Percentiles rank a stretch among this genome's conserved stretches.
Evolutionary conservation across 2,888 invertebrate genomes (phyloP).

Genomic region (Lepidochitona cinerea): DNA sequence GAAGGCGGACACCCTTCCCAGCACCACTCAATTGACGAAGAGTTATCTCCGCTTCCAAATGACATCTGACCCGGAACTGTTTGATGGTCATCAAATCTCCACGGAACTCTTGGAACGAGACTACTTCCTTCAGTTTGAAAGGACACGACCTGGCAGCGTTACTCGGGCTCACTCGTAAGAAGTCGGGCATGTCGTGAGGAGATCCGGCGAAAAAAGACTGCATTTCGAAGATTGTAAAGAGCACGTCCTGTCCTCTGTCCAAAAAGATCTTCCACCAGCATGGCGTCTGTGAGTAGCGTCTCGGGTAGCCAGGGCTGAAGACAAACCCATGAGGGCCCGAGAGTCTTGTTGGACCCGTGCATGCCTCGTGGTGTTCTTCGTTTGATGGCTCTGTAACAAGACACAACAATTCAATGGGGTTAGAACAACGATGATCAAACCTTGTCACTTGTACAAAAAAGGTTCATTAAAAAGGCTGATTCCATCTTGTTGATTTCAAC

Average conservation of each 20-base stretch:
- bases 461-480: no score
- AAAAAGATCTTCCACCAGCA: constrained; percentile 1
- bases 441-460: no score
- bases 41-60: neutral
- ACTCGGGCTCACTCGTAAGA: neutral
- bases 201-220: neutral
- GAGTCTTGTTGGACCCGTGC: neutral
- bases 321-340: neutral
- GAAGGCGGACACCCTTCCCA: neutral
- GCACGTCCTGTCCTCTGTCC: neutral
- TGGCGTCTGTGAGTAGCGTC: neutral
- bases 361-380: neutral
- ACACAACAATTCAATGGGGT: no score
- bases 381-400: neutral
- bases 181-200: neutral
- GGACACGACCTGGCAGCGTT: neutral
- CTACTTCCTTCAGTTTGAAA: neutral
- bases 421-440: no score
- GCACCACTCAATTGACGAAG: neutral
- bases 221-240: neutral
- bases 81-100: neutral
- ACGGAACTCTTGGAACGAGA: neutral
- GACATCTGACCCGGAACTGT: neutral
- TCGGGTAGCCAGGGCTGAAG: neutral
- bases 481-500: no score